Evolutionary conservation across 2,113 vertebrate genomes (phyloP).

Genomic region (Ovibos moschatus): DNA sequence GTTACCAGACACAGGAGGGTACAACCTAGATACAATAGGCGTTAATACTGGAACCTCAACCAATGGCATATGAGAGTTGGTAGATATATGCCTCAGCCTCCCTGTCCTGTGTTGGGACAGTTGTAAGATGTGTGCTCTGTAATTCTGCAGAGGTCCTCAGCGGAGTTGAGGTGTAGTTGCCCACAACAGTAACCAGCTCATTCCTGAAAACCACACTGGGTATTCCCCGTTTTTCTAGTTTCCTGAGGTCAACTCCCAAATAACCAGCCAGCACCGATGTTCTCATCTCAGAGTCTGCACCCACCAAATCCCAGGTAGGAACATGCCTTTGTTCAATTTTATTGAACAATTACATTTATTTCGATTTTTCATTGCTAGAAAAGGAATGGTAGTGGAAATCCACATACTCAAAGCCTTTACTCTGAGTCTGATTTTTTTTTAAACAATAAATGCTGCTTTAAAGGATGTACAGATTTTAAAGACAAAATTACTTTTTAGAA

Average conservation of each 20-base stretch:
- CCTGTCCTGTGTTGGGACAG: not conserved
- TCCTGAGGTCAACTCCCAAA: not conserved
- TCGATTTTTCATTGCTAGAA: not conserved
- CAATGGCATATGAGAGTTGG: not conserved
- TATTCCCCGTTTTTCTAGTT: not conserved
- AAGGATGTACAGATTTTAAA: slow-evolving; percentile 7
- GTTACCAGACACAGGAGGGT: not conserved
- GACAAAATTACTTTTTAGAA: not conserved
- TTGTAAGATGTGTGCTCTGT: rapidly evolving
- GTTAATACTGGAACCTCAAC: not conserved
- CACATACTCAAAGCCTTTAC: not conserved
- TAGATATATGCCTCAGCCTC: not conserved
- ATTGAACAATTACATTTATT: not conserved
- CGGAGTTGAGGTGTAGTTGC: not conserved
- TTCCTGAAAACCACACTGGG: not conserved
- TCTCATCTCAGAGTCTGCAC: not conserved
- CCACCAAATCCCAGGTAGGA: not conserved
- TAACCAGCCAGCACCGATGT: not conserved
- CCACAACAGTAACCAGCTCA: not conserved
- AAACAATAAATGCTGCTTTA: not conserved
- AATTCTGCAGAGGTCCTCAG: not conserved
- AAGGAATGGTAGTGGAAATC: not conserved
- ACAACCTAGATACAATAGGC: not conserved
- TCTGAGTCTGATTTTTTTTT: not conserved
- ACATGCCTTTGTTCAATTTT: not conserved